Percentiles rank a stretch among this genome's conserved stretches.
Conservation (phyloP, 1,140 invertebrate genomes). For the Bombus difficillimus region DNA sequence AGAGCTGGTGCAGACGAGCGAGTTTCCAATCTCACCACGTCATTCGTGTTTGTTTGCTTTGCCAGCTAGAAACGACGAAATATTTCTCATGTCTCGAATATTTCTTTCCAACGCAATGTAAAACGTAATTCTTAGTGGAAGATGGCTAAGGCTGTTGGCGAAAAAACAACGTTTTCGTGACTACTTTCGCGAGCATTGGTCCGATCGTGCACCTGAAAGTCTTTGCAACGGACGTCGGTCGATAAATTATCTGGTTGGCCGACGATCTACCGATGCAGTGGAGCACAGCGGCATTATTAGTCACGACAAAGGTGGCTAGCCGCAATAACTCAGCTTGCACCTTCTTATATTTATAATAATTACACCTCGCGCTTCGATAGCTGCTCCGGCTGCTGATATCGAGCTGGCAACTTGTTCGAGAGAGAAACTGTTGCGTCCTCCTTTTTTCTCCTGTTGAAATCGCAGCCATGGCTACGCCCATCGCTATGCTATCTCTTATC, state of each 20-base stretch:
- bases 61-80: no score
- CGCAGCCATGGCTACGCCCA: slow-evolving; percentile 37
- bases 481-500: slow-evolving; percentile 61
- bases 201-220: slow-evolving; percentile 9
- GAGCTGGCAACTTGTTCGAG: background rate
- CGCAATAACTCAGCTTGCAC: slow-evolving; percentile 56
- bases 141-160: no score
- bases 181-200: no score
- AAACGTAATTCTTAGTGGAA: no score
- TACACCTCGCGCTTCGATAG: slow-evolving; percentile 48
- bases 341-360: slow-evolving; percentile 72
- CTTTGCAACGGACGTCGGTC: slow-evolving; percentile 24
- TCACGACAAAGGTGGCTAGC: slow-evolving; percentile 62
- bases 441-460: slow-evolving; percentile 22
- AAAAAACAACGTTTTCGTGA: no score
- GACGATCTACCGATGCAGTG: background rate
- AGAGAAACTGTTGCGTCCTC: background rate
- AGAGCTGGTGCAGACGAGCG: no score
- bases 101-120: no score
- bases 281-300: slow-evolving; percentile 62
- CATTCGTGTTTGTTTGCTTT: no score
- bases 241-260: slow-evolving; percentile 59
- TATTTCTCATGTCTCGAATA: no score
- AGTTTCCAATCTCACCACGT: no score
- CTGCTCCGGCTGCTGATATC: background rate